These are phyloP conservation scores for Thamnaconus septentrionalis DNA, from an alignment of 2,113 vertebrate species.

Conservation along the genomic window DNA sequence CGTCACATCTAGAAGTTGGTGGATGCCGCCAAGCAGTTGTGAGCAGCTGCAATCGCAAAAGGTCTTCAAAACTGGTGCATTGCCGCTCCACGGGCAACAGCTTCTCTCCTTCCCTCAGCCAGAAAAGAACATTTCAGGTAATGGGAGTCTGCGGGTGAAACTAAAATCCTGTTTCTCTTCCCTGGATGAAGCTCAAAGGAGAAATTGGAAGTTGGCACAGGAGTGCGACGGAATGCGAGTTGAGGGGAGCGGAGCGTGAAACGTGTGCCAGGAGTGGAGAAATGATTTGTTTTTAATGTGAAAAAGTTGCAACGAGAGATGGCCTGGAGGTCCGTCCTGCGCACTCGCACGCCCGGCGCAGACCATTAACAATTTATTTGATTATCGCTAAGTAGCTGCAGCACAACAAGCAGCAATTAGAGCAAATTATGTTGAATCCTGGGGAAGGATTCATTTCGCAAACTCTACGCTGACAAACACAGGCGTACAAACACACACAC, in stretches of 20 bases:
- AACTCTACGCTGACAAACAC: neutral
- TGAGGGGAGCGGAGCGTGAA: neutral
- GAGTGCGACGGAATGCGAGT: slow-evolving; percentile 7
- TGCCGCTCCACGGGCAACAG: neutral
- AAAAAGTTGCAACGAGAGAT: no score
- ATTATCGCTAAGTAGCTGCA: slow-evolving; percentile 40
- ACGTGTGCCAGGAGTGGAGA: neutral
- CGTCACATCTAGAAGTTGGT: neutral
- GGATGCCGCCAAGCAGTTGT: slow-evolving; percentile 4
- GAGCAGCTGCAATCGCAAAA: slow-evolving; percentile 1
- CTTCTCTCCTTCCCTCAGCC: slow-evolving; percentile 3
- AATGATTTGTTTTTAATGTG: neutral
- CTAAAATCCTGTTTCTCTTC: slow-evolving; percentile 7
- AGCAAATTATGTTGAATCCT: slow-evolving; percentile 45
- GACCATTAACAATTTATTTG: slow-evolving; percentile 37
- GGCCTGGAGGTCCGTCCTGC: no score
- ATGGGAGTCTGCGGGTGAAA: slow-evolving; percentile 5
- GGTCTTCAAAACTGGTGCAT: slow-evolving; percentile 4
- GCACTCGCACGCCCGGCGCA: neutral
- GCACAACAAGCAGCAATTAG: slow-evolving; percentile 40
- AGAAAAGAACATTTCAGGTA: slow-evolving; percentile 15
- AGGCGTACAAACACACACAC: slow-evolving; percentile 4
- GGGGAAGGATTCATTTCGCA: slow-evolving; percentile 37
- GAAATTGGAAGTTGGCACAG: slow-evolving; percentile 28
- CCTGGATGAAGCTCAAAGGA: slow-evolving; percentile 28